phyloP scores from a whole-genome alignment of 2,888 invertebrate genomes.

The Sesia bembeciformis region DNA sequence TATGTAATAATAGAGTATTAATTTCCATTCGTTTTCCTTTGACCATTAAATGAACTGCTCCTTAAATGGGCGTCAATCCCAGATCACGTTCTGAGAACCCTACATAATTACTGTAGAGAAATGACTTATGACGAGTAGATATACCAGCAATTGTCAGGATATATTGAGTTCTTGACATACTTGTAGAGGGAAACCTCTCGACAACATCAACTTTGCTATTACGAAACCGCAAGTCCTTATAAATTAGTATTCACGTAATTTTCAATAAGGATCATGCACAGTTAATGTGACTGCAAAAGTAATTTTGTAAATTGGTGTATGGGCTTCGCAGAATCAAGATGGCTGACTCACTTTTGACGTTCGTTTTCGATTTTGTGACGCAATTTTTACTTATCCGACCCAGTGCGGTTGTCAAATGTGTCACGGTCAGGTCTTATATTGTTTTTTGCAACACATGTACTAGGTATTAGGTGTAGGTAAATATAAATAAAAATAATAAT shows the following conservation, averaged over 20 bases:
- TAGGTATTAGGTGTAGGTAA: too few species aligned
- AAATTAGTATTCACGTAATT: too few species aligned
- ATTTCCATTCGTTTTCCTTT: too few species aligned
- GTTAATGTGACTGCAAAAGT: not conserved
- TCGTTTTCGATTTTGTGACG: not conserved
- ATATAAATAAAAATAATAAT: too few species aligned
- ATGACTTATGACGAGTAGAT: conserved; percentile 10
- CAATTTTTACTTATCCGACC: not conserved
- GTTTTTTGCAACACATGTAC: too few species aligned
- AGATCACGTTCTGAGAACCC: conserved; percentile 2
- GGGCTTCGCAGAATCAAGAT: conserved; percentile 5
- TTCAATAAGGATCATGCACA: too few species aligned
- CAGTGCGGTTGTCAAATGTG: not conserved
- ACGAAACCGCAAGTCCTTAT: not conserved
- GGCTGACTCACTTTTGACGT: conserved; percentile 5
- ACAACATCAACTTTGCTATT: not conserved
- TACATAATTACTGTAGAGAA: conserved; percentile 12
- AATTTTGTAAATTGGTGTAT: conserved; percentile 1
- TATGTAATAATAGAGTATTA: too few species aligned
- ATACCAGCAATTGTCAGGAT: conserved; percentile 2
- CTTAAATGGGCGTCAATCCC: not conserved
- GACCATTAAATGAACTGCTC: not conserved
- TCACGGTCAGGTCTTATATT: not conserved
- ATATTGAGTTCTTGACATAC: conserved; percentile 16
- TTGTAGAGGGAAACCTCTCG: conserved; percentile 5